These are phyloP conservation scores for Peromyscus eremicus DNA, from an alignment of 2,797 vertebrate genomes.

Conservation along the genomic window DNA sequence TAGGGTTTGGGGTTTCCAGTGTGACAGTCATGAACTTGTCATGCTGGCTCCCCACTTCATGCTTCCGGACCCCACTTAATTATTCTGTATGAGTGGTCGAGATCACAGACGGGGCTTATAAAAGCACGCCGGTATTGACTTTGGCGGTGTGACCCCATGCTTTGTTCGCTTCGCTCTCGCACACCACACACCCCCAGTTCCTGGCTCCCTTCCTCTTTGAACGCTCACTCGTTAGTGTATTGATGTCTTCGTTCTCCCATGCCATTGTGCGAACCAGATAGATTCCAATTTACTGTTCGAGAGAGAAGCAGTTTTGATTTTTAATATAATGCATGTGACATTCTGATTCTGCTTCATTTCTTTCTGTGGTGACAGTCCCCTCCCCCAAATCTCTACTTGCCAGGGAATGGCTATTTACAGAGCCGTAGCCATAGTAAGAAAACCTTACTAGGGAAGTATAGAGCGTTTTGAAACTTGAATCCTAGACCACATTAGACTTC, in stretches of 20 bases:
- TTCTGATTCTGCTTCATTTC: conserved; percentile 64
- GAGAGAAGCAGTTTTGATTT: conserved; percentile 65
- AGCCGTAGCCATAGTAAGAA: neutral
- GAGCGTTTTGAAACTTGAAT: conserved; percentile 15
- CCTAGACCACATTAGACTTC: neutral
- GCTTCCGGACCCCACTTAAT: neutral
- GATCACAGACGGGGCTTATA: conserved; percentile 33
- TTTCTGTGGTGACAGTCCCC: conserved; percentile 59
- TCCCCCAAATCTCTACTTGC: neutral
- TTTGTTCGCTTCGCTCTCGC: neutral
- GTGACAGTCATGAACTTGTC: neutral
- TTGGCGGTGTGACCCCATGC: conserved; percentile 21
- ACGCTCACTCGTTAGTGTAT: neutral
- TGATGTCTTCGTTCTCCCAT: neutral
- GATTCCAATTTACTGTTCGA: conserved; percentile 61
- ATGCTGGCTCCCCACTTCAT: neutral
- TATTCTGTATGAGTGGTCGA: neutral
- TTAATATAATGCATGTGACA: conserved; percentile 62
- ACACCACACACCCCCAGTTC: neutral
- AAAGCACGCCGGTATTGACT: conserved; percentile 21
- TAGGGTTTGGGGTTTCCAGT: conserved; percentile 6
- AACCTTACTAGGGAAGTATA: neutral
- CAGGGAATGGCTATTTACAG: conserved; percentile 63
- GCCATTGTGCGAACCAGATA: neutral
- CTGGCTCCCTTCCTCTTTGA: conserved; percentile 30